phyloP scores from a whole-genome alignment of 2,888 invertebrate genomes.

The Chirona hameri region DNA sequence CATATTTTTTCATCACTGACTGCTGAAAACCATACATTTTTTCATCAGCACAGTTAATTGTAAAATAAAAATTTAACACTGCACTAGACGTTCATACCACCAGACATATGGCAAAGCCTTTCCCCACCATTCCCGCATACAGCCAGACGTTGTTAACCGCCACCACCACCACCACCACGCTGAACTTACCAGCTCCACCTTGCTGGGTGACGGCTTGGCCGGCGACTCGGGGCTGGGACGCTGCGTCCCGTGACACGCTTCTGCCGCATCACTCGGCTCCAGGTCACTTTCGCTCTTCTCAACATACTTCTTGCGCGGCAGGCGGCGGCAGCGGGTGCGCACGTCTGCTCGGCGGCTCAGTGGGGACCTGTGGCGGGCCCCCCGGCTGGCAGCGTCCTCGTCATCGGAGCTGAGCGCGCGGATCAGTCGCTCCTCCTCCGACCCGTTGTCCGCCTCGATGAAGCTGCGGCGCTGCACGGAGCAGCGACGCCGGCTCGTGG shows the following conservation, averaged over 20 bases:
- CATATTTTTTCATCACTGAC: too few relatives aligned
- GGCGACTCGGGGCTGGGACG: background rate
- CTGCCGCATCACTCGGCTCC: background rate
- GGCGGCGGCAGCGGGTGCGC: background rate
- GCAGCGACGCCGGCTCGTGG: background rate
- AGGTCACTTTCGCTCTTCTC: background rate
- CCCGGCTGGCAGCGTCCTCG: background rate
- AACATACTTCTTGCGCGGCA: background rate
- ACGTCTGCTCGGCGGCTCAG: background rate
- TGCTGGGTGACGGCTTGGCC: background rate
- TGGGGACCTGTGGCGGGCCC: background rate
- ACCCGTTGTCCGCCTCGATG: background rate
- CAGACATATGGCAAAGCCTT: too few relatives aligned
- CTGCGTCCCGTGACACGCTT: background rate
- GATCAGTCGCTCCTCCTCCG: slow-evolving; percentile 8
- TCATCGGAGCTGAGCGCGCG: slow-evolving; percentile 7
- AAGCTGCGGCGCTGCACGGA: background rate
- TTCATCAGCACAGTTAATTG: too few relatives aligned
- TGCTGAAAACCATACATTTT: too few relatives aligned
- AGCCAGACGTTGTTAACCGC: too few relatives aligned
- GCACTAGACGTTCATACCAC: too few relatives aligned
- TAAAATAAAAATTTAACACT: too few relatives aligned
- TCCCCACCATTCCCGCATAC: too few relatives aligned
- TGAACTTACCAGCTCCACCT: background rate
- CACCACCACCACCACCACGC: background rate